Percentiles rank a stretch among this genome's conserved stretches.
Conservation (phyloP, 1,140 invertebrate species). For the Asobara japonica region DNA sequence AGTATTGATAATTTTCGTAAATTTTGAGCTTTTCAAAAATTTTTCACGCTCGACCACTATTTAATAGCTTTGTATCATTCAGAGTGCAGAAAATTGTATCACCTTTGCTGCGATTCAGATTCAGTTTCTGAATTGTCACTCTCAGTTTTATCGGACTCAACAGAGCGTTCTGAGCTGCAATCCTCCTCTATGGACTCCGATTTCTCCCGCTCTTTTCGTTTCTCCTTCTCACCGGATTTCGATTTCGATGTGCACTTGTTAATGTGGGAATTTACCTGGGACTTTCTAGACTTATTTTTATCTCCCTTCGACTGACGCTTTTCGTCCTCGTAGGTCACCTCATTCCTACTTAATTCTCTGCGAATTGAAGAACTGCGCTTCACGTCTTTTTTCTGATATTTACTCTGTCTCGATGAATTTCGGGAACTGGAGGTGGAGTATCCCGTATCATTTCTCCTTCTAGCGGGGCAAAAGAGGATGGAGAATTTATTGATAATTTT, state of each 20-base stretch:
- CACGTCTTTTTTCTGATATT: slow-evolving; percentile 41
- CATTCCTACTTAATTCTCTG: slow-evolving; percentile 50
- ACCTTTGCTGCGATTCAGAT: slow-evolving; percentile 47
- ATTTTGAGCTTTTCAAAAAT: too few species aligned
- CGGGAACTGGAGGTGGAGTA: slow-evolving; percentile 74
- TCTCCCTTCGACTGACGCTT: slow-evolving; percentile 22
- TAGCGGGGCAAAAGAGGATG: slow-evolving; percentile 45
- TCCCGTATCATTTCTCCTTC: slow-evolving; percentile 70
- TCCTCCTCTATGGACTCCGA: slow-evolving; percentile 21
- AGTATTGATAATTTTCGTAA: too few species aligned
- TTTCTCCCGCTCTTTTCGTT: slow-evolving; percentile 1
- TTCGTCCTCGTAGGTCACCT: slow-evolving; percentile 45
- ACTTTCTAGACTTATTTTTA: slow-evolving; percentile 30
- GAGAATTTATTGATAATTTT: not conserved
- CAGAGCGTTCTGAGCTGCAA: slow-evolving; percentile 39
- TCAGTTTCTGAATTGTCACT: slow-evolving; percentile 45
- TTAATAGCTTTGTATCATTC: too few species aligned
- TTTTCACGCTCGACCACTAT: too few species aligned
- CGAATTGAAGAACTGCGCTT: slow-evolving; percentile 35
- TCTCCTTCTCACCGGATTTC: slow-evolving; percentile 16
- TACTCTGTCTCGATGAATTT: slow-evolving; percentile 55
- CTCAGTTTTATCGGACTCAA: slow-evolving; percentile 29
- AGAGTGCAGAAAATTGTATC: too few species aligned
- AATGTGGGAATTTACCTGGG: slow-evolving; percentile 35
- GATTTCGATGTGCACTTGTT: slow-evolving; percentile 35